A percentile compares a stretch with the other conserved stretches of the same genome.
phyloP scores from a whole-genome alignment of 2,113 vertebrate genomes.

The Archocentrus centrarchus region DNA sequence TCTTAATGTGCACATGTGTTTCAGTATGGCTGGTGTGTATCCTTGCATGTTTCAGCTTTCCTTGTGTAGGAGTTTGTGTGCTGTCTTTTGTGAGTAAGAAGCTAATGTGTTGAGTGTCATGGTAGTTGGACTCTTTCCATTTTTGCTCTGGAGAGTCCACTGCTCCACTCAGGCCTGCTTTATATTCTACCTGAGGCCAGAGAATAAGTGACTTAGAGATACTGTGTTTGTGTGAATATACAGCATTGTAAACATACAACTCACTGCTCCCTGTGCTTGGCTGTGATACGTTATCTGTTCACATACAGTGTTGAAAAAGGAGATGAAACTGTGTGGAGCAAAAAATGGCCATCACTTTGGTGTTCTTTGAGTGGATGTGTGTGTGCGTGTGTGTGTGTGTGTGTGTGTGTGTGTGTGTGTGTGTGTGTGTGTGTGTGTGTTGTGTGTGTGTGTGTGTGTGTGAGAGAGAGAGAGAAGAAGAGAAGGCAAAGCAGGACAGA shows the following conservation, averaged over 20 bases:
- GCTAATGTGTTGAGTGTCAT: conserved; percentile 30
- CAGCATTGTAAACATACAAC: conserved; percentile 55
- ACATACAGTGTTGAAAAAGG: conserved; percentile 53
- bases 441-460: neutral
- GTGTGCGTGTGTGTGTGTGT: neutral
- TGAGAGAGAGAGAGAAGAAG: neutral
- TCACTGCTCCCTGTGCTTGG: conserved; percentile 21
- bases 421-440: neutral
- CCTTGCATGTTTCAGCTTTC: neutral
- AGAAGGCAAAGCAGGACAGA: conserved; percentile 24
- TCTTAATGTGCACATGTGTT: neutral
- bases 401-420: neutral
- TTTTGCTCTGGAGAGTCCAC: conserved; percentile 19
- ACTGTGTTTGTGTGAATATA: conserved; percentile 44
- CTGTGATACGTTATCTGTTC: conserved; percentile 44
- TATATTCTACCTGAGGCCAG: conserved; percentile 55
- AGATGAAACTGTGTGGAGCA: conserved; percentile 36
- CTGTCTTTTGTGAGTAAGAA: conserved; percentile 9
- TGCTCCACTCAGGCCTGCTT: conserved; percentile 40
- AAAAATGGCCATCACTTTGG: conserved; percentile 8
- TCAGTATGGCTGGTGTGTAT: neutral
- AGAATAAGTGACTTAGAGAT: conserved; percentile 50
- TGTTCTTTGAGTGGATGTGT: neutral
- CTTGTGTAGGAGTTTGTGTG: neutral
- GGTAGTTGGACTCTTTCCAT: conserved; percentile 14